A percentile compares a stretch with the other conserved stretches of the same genome.
Conservation (phyloP, 2,797 vertebrate species). For the Macroramphosus scolopax region DNA sequence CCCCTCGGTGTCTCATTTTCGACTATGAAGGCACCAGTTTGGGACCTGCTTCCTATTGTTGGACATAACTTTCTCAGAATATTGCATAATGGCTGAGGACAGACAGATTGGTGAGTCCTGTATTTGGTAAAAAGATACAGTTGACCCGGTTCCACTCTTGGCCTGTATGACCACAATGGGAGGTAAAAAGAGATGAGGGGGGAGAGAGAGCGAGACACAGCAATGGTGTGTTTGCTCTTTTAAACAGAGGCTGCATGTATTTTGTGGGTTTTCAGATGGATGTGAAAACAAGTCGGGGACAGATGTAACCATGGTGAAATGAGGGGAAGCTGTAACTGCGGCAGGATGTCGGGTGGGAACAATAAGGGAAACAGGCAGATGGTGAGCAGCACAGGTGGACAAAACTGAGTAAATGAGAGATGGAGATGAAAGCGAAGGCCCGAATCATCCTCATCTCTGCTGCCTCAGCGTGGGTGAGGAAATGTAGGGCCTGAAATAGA, state of each 20-base stretch:
- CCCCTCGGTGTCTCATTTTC: neutral
- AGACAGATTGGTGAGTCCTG: too few relatives aligned
- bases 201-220: constrained; percentile 19
- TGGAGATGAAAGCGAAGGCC: too few relatives aligned
- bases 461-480: constrained; percentile 8
- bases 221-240: constrained; percentile 33
- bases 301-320: constrained; percentile 20
- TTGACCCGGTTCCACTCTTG: constrained; percentile 23
- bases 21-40: neutral
- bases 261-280: constrained; percentile 36
- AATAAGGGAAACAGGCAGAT: neutral
- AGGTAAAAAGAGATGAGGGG: constrained; percentile 2
- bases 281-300: constrained; percentile 21
- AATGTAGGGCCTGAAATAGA: constrained; percentile 26
- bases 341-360: neutral
- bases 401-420: neutral
- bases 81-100: too few relatives aligned
- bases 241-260: constrained; percentile 15
- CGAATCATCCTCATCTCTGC: neutral
- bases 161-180: constrained; percentile 18
- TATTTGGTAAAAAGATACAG: constrained; percentile 23
- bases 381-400: neutral
- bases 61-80: too few relatives aligned
- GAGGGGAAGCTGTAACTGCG: constrained; percentile 27
- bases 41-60: constrained; percentile 1